phyloP scores from a whole-genome alignment of 1,140 invertebrate genomes.

The Eupeodes corollae region DNA sequence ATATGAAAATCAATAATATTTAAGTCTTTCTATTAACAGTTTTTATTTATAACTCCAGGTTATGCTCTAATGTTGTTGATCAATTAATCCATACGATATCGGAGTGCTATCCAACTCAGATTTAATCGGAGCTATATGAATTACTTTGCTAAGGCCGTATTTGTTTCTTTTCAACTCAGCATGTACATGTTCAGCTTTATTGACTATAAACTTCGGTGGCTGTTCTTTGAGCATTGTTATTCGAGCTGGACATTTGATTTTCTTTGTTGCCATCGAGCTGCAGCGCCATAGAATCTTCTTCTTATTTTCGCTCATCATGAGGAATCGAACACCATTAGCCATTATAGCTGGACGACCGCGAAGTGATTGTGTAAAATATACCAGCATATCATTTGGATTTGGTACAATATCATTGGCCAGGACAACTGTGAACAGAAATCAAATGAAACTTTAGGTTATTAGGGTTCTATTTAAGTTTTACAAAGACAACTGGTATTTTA shows the following conservation, averaged over 20 bases:
- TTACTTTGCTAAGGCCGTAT: constrained; percentile 25
- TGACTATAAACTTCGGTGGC: constrained; percentile 34
- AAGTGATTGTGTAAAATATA: constrained; percentile 34
- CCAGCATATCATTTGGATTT: constrained; percentile 29
- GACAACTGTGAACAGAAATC: constrained; percentile 20
- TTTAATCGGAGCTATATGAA: too few relatives aligned
- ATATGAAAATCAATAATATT: too few relatives aligned
- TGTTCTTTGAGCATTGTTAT: constrained; percentile 35
- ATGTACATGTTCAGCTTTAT: constrained; percentile 31
- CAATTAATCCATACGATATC: too few relatives aligned
- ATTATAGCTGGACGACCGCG: constrained; percentile 33
- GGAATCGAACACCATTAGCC: constrained; percentile 33
- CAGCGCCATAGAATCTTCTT: constrained; percentile 37
- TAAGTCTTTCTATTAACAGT: too few relatives aligned
- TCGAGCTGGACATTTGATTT: constrained; percentile 34
- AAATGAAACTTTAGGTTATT: not conserved
- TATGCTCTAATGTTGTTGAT: too few relatives aligned
- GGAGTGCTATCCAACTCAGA: too few relatives aligned
- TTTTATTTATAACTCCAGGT: too few relatives aligned
- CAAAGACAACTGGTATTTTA: too few relatives aligned
- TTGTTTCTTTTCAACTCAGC: constrained; percentile 33
- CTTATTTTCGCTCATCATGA: constrained; percentile 36
- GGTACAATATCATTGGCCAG: constrained; percentile 30
- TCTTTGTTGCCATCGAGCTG: constrained; percentile 36
- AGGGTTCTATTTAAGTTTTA: too few relatives aligned